Percentiles rank a stretch among this genome's conserved stretches.
Evolutionary conservation across 1,140 invertebrate genomes (phyloP).

Genomic region (Heliothis virescens): DNA sequence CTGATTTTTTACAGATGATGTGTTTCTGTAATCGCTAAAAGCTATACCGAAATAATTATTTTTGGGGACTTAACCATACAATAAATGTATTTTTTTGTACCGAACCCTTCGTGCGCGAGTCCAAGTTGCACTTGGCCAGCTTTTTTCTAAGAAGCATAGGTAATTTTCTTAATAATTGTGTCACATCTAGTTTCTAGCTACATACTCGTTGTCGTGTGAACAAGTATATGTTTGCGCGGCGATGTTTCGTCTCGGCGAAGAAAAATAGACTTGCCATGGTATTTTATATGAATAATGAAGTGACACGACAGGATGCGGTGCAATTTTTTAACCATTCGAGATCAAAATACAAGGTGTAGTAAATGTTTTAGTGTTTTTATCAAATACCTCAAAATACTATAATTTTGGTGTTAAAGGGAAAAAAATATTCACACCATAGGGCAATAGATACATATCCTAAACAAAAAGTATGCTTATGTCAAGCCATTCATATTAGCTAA

Average conservation of each 20-base stretch:
- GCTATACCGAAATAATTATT: too few species aligned
- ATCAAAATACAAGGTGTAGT: neutral
- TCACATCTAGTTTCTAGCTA: constrained; percentile 30
- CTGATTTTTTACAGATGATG: too few species aligned
- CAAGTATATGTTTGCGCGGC: neutral
- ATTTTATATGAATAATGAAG: neutral
- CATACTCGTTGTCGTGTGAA: constrained; percentile 28
- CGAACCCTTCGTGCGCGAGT: too few species aligned
- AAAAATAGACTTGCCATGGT: neutral
- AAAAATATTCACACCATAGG: too few species aligned
- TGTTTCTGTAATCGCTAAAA: too few species aligned
- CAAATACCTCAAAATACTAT: too few species aligned
- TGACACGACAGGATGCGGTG: neutral
- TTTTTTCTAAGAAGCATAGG: constrained; percentile 26
- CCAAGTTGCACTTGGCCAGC: too few species aligned
- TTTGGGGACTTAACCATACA: too few species aligned
- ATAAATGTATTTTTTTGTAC: too few species aligned
- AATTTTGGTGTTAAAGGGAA: too few species aligned
- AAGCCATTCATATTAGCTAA: too few species aligned
- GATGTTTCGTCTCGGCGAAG: constrained; percentile 15
- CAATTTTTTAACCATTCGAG: neutral
- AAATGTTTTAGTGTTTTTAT: neutral
- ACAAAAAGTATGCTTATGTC: neutral
- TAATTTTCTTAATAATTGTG: constrained; percentile 28
- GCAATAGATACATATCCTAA: neutral